A percentile compares a stretch with the other conserved stretches of the same genome.
Evolutionary conservation across 2,113 vertebrate genomes (phyloP).

Genomic region (Odontophorus gujanensis): DNA sequence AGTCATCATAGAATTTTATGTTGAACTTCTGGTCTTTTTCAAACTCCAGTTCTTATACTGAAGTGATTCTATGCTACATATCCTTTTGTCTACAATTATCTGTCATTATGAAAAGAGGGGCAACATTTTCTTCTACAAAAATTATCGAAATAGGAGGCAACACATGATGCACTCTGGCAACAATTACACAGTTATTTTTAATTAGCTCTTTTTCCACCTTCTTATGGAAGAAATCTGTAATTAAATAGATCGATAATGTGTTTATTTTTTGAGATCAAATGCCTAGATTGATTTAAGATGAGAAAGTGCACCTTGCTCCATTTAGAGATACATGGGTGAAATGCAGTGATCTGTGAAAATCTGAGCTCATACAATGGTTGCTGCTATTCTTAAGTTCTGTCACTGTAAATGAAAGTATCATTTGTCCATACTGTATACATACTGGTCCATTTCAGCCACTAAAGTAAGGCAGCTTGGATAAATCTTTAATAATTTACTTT

Average conservation of each 20-base stretch:
- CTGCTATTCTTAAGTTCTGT: background rate
- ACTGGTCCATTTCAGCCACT: background rate
- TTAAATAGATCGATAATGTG: constrained; percentile 28
- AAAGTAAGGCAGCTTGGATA: constrained; percentile 26
- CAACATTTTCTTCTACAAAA: background rate
- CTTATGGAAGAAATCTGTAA: constrained; percentile 13
- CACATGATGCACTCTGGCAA: background rate
- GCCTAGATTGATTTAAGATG: constrained; percentile 18
- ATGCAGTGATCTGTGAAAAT: background rate
- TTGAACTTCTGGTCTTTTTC: background rate
- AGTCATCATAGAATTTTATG: background rate
- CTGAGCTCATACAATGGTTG: background rate
- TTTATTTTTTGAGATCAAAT: constrained; percentile 29
- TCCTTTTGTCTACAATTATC: background rate
- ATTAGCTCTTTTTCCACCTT: background rate
- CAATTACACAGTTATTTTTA: background rate
- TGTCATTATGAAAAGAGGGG: background rate
- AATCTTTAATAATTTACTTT: constrained; percentile 48
- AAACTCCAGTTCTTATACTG: background rate
- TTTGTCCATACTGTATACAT: background rate
- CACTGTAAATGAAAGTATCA: background rate
- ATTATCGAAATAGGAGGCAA: background rate
- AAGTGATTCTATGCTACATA: background rate
- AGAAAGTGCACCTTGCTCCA: constrained; percentile 7
- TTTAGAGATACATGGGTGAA: background rate